Conservation (phyloP, 2,797 vertebrate genomes). For the Paratrypauchen microcephalus region DNA sequence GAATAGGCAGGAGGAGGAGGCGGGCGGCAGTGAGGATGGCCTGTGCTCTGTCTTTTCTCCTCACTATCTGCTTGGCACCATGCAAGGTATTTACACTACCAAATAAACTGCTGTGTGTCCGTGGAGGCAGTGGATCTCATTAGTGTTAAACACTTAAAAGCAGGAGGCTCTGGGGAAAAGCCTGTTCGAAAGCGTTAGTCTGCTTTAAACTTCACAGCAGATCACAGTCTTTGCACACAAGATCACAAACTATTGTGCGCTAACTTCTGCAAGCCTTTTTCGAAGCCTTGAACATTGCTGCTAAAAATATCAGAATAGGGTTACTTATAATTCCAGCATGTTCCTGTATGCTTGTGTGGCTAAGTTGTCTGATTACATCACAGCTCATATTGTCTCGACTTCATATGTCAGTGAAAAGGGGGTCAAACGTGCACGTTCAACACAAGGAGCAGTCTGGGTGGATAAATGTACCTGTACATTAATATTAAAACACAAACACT, state of each 20-base stretch:
- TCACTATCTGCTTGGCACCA: constrained; percentile 38
- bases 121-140: constrained; percentile 63
- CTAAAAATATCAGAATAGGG: not conserved
- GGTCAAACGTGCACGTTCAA: not conserved
- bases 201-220: constrained; percentile 52
- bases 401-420: not conserved
- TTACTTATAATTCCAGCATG: not conserved
- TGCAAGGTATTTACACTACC: constrained; percentile 68
- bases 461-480: not conserved
- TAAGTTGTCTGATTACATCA: not conserved
- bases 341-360: not conserved
- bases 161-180: constrained; percentile 48
- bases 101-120: constrained; percentile 58
- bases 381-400: not conserved
- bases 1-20: constrained; percentile 37
- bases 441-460: not conserved
- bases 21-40: constrained; percentile 32
- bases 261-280: constrained; percentile 10
- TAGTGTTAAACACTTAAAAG: constrained; percentile 71
- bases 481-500: not conserved
- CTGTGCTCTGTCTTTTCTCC: constrained; percentile 18
- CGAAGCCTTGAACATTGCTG: constrained; percentile 11
- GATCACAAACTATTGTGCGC: constrained; percentile 23
- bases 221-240: constrained; percentile 41
- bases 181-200: constrained; percentile 49